These are phyloP conservation scores for Drosophila melanogaster DNA, from an alignment of 1,140 invertebrate species.

Conservation along the genomic window DNA sequence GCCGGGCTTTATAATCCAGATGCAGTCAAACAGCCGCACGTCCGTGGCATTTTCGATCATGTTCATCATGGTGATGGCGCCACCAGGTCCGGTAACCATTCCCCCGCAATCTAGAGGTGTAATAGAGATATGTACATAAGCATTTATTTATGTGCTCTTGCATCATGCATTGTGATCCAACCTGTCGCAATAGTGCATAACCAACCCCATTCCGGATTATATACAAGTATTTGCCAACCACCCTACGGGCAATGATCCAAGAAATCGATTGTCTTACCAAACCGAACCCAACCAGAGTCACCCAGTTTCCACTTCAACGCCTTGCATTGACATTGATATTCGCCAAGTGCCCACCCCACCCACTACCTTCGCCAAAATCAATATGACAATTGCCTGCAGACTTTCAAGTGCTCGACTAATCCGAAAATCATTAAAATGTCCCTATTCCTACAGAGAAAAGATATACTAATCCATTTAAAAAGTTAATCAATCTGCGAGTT, in stretches of 20 bases:
- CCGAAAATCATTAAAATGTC: conserved; percentile 22
- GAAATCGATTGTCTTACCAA: conserved; percentile 64
- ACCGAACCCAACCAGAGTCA: conserved; percentile 58
- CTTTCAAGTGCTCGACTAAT: conserved; percentile 61
- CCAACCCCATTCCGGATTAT: conserved; percentile 15
- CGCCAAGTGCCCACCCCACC: conserved; percentile 3
- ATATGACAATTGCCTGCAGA: conserved; percentile 75
- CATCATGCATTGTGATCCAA: not conserved
- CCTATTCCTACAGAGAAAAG: not conserved
- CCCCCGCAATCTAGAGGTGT: conserved; percentile 88
- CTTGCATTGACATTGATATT: conserved; percentile 70
- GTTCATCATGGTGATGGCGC: conserved; percentile 92
- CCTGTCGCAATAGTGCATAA: conserved; percentile 30
- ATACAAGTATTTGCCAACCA: not conserved
- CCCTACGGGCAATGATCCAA: conserved; percentile 34
- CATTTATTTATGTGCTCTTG: not conserved
- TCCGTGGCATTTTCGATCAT: conserved; percentile 88
- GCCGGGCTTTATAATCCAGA: conserved; percentile 90
- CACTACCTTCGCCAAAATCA: conserved; percentile 47
- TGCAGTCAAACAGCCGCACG: conserved; percentile 87
- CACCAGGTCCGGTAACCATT: conserved; percentile 89
- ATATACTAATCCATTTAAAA: not conserved
- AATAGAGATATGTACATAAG: too few relatives aligned
- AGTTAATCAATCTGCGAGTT: not conserved
- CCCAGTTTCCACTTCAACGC: conserved; percentile 58